These are phyloP conservation scores for Catharus fuscescens DNA, from an alignment of 2,113 vertebrate genomes.

Conservation along the genomic window DNA sequence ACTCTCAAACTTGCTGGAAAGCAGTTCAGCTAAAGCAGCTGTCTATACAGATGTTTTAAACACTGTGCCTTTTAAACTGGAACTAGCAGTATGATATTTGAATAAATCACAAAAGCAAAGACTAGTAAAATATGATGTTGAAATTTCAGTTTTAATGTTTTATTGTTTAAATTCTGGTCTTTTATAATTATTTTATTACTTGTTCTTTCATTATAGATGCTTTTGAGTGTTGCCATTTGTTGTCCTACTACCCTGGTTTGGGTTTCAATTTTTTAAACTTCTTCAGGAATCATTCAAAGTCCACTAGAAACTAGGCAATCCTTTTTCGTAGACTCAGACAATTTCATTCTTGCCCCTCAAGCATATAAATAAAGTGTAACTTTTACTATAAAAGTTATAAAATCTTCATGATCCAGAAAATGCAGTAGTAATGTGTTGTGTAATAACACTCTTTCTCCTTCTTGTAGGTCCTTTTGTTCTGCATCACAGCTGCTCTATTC, in stretches of 20 bases:
- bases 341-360: neutral
- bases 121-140: neutral
- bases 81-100: neutral
- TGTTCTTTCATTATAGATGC: neutral
- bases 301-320: neutral
- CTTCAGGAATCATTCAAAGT: neutral
- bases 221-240: neutral
- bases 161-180: neutral
- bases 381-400: neutral
- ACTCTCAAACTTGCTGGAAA: neutral
- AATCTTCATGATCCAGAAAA: neutral
- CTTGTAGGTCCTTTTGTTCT: conserved; percentile 85
- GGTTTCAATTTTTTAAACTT: neutral
- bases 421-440: neutral
- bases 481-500: conserved; percentile 85
- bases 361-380: neutral
- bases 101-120: neutral
- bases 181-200: neutral
- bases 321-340: neutral
- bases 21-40: neutral
- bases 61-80: neutral
- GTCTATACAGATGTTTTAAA: neutral
- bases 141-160: neutral
- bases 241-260: neutral
- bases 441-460: conserved; percentile 57